A percentile compares a stretch with the other conserved stretches of the same genome.
phyloP scores from a whole-genome alignment of 2,113 vertebrate genomes.

The Todiramphus saurophagus region DNA sequence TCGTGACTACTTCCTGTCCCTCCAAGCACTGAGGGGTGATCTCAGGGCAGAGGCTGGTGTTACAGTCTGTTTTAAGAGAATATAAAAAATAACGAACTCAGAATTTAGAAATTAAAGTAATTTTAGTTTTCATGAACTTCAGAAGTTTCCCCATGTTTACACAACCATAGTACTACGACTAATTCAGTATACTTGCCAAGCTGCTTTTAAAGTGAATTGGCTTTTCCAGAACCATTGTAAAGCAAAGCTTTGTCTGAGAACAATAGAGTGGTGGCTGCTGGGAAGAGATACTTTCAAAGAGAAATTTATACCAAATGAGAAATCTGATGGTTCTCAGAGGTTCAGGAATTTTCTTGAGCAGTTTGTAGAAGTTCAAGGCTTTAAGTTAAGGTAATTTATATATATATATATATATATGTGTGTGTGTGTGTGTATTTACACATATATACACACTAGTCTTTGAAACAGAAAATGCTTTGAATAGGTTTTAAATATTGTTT shows the following conservation, averaged over 20 bases:
- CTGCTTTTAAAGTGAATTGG: neutral
- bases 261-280: neutral
- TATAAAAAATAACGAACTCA: neutral
- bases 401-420: too few species aligned
- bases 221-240: neutral
- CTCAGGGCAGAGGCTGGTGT: slow-evolving; percentile 59
- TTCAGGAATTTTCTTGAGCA: neutral
- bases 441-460: neutral
- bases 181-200: neutral
- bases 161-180: neutral
- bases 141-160: neutral
- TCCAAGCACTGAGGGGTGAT: slow-evolving; percentile 32
- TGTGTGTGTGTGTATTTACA: too few species aligned
- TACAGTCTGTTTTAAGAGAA: slow-evolving; percentile 63
- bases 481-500: neutral
- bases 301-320: neutral
- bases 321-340: neutral
- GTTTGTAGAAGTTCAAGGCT: neutral
- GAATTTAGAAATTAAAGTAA: neutral
- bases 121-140: neutral
- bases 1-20: slow-evolving; percentile 25
- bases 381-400: neutral
- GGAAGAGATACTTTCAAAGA: neutral
- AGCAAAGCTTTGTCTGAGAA: neutral
- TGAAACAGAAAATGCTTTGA: neutral